Conservation (phyloP, 1,140 invertebrate genomes). For the Diprion similis region DNA sequence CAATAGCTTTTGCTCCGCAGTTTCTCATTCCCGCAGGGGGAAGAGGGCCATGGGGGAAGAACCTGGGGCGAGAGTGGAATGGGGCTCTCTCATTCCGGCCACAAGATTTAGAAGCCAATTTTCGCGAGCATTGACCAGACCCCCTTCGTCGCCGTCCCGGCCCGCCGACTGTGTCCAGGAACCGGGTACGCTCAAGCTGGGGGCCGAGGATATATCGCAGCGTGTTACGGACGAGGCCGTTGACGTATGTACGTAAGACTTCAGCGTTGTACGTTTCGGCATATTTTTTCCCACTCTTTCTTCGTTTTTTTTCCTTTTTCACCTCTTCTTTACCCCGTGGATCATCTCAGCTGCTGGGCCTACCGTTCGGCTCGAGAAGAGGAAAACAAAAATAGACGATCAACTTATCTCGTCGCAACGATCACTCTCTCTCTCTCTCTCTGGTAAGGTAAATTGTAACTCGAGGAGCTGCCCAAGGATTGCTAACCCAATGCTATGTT, state of each 20-base stretch:
- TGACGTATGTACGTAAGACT: slow-evolving; percentile 19
- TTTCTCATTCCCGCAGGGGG: slow-evolving; percentile 48
- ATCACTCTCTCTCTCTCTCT: slow-evolving; percentile 4
- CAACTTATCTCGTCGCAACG: neutral
- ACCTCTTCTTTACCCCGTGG: neutral
- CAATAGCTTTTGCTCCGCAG: slow-evolving; percentile 45
- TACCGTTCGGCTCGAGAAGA: neutral
- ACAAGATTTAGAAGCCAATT: slow-evolving; percentile 59
- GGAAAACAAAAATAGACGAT: no score
- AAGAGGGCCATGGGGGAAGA: slow-evolving; percentile 20
- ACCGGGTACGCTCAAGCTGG: neutral
- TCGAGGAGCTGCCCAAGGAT: no score
- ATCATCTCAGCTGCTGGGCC: slow-evolving; percentile 8
- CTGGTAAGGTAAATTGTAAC: neutral
- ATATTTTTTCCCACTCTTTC: slow-evolving; percentile 13
- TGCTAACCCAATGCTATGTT: no score
- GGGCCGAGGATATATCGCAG: neutral
- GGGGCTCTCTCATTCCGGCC: slow-evolving; percentile 46
- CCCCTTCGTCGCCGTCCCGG: slow-evolving; percentile 25
- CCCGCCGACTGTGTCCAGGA: neutral
- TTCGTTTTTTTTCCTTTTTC: slow-evolving; percentile 16
- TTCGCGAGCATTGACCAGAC: slow-evolving; percentile 52
- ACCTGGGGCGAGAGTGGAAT: slow-evolving; percentile 10
- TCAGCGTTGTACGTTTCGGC: slow-evolving; percentile 21
- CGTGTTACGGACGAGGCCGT: neutral